These are phyloP conservation scores for Pogonocherus hispidulus DNA, from an alignment of 2,888 invertebrate species.

Conservation along the genomic window DNA sequence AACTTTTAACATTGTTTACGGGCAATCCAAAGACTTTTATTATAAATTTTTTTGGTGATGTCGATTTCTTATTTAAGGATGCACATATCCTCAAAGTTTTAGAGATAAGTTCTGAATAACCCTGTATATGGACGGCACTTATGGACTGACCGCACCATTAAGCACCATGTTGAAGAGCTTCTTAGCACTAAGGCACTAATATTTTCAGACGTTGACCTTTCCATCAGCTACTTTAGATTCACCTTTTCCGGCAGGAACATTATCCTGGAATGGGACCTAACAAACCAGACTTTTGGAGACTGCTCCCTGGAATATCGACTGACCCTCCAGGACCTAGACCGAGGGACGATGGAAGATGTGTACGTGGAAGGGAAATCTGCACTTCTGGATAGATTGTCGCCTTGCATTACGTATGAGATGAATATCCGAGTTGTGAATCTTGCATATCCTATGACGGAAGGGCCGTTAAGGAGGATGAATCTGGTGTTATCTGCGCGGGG, in stretches of 20 bases:
- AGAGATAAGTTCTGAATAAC: no score
- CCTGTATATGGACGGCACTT: no score
- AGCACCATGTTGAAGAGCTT: no score
- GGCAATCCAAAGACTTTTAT: no score
- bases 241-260: background rate
- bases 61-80: no score
- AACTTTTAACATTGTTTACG: no score
- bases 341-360: background rate
- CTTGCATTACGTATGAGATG: slow-evolving; percentile 3
- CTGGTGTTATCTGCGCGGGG: background rate
- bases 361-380: background rate
- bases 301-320: background rate
- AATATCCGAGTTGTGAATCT: background rate
- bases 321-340: background rate
- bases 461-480: background rate
- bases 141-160: no score
- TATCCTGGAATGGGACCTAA: background rate
- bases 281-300: background rate
- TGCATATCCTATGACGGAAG: background rate
- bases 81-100: no score
- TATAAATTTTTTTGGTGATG: no score
- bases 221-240: background rate
- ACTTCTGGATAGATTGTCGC: background rate
- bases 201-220: background rate
- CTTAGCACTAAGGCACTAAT: background rate